Evolutionary conservation across 2,888 invertebrate genomes (phyloP), one percentile per base, ranked within the genome.

Genomic region (Cryptops parisi): DNA sequence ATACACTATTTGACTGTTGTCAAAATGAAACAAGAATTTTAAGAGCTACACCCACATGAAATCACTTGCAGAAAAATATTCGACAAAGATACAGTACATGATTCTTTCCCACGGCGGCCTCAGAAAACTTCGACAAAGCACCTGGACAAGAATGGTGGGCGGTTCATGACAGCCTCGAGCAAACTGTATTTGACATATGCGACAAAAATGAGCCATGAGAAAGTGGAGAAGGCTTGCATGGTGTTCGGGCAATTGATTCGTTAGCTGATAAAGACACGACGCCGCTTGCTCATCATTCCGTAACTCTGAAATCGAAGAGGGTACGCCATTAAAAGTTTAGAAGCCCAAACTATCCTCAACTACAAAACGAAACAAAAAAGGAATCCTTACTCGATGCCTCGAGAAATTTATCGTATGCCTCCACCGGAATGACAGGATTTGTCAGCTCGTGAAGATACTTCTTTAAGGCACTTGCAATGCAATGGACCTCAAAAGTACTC

Each of bases 41-140:
- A 45, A 12, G 22, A 45, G 9, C 27, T 12, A 24, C 26, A 48
- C 2, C 9, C 33, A 33, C 6, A 33, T 33, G n/a, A 9, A 33
- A 9, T 33, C 38, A 33, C 9, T 33, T 33, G 38, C 38, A 12
- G 38, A 33, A 12, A 33, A 12, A 33, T n/a, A 33, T n/a, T n/a
- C n/a, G n/a, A n/a, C n/a, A n/a, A n/a, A n/a, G n/a, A n/a, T n/a
- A n/a, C n/a, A n/a, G 76, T 72, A 82, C 81, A 81, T 77, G 59
- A 83, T 82, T 62, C 78, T 73, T 64, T 82, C 81, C 83, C 82
- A 84, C 4, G 81, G 81, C 21, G 84, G 84, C 57, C 83, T 72
- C 43, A 84, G 70, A 49, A 84, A 72, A 60, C 83, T 78, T 64
- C 82, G 80, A 68, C 81, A 81, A 62, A 83, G 76, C 45, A 79